Percentiles rank a stretch among this genome's conserved stretches.
phyloP scores from a whole-genome alignment of 2,113 vertebrate genomes.

The Nibea coibor region DNA sequence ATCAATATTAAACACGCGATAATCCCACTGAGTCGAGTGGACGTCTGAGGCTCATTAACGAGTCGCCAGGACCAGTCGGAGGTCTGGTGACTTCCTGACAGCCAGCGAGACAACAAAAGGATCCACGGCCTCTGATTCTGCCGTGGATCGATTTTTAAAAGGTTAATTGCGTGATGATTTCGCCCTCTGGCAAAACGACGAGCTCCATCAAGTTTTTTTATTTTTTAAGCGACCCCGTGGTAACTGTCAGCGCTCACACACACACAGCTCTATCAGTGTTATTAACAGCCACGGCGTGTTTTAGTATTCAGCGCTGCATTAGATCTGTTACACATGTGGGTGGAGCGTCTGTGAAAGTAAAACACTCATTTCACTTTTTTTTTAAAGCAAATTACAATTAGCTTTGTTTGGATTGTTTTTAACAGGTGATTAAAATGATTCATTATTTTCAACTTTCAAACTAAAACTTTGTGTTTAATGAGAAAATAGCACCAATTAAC shows the following conservation, averaged over 20 bases:
- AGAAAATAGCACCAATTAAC: conserved; percentile 26
- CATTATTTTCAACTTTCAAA: conserved; percentile 29
- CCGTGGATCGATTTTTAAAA: conserved; percentile 51
- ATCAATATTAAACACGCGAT: conserved; percentile 75
- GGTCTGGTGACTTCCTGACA: conserved; percentile 41
- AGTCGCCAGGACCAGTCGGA: conserved; percentile 47
- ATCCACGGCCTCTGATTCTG: conserved; percentile 35
- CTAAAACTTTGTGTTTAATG: background rate
- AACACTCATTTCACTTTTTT: conserved; percentile 6
- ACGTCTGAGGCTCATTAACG: conserved; percentile 65
- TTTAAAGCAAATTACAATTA: background rate
- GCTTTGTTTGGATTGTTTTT: background rate
- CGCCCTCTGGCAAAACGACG: background rate
- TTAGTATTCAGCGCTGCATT: conserved; percentile 1
- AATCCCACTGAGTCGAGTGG: conserved; percentile 62
- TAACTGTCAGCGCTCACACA: background rate
- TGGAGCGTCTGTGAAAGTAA: background rate
- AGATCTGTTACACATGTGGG: conserved; percentile 4
- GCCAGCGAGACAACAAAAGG: conserved; percentile 31
- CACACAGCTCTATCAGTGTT: conserved; percentile 22
- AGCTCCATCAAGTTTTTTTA: background rate
- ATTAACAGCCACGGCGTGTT: conserved; percentile 1
- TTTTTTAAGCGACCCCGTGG: conserved; percentile 13
- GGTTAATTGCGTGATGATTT: conserved; percentile 56
- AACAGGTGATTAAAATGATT: conserved; percentile 30